Percentiles rank a stretch among this genome's conserved stretches.
Conservation (phyloP, 2,113 vertebrate species). For the Mormoops blainvillei region DNA sequence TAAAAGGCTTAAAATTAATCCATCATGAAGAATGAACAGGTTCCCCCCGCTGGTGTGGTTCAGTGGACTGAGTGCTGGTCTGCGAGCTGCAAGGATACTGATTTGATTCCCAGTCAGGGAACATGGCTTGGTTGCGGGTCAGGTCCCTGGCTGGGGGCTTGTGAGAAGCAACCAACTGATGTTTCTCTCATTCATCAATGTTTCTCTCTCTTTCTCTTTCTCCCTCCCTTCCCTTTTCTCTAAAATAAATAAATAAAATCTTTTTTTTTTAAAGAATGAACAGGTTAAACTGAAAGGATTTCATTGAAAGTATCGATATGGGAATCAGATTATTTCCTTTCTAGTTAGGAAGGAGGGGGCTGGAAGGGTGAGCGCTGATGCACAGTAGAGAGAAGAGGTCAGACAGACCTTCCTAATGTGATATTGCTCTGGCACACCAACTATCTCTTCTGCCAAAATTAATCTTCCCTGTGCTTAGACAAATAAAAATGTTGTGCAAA, state of each 20-base stretch:
- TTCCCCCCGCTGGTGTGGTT: too few relatives aligned
- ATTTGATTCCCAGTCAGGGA: too few relatives aligned
- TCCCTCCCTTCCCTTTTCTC: too few relatives aligned
- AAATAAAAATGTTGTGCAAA: neutral
- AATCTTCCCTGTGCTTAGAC: neutral
- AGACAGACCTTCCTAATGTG: neutral
- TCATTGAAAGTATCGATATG: neutral
- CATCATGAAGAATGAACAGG: neutral
- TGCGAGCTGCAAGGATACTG: too few relatives aligned
- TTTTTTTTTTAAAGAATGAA: too few relatives aligned
- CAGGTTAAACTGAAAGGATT: neutral
- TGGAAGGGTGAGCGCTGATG: neutral
- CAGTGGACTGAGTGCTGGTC: too few relatives aligned
- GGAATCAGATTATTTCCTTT: neutral
- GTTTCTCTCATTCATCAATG: too few relatives aligned
- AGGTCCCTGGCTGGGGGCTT: too few relatives aligned
- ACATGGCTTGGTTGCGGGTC: too few relatives aligned
- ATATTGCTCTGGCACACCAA: neutral
- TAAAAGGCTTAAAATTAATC: conserved; percentile 18
- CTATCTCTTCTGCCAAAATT: neutral
- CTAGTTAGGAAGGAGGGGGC: neutral
- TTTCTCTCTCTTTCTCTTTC: too few relatives aligned
- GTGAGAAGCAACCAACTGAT: too few relatives aligned
- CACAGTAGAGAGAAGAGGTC: neutral
- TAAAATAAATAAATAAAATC: too few relatives aligned